phyloP scores from a whole-genome alignment of 2,888 invertebrate genomes.

The Podabrus alpinus region DNA sequence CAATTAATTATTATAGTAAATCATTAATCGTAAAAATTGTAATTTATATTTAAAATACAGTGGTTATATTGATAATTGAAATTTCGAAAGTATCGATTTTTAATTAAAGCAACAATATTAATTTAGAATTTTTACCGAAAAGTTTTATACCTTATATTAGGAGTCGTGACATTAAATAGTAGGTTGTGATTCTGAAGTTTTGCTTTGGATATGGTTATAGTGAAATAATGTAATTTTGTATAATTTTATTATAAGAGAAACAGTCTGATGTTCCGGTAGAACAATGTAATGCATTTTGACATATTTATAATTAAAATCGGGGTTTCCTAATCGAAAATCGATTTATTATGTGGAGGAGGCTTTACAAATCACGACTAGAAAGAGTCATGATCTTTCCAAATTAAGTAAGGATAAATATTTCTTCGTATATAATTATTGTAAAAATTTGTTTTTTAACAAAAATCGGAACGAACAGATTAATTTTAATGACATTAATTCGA shows the following conservation, averaged over 20 bases:
- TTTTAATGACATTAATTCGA: constrained; percentile 30
- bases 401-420: constrained; percentile 3
- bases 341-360: constrained; percentile 8
- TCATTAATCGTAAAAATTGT: not conserved
- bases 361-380: constrained; percentile 7
- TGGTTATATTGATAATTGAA: not conserved
- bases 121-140: not conserved
- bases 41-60: not conserved
- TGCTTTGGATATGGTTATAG: not conserved
- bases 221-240: constrained; percentile 9
- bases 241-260: constrained; percentile 6
- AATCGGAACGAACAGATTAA: constrained; percentile 30
- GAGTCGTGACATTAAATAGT: not conserved
- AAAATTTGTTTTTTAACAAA: not conserved
- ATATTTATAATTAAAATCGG: constrained; percentile 18
- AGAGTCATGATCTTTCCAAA: constrained; percentile 13
- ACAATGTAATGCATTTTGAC: constrained; percentile 18
- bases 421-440: no score
- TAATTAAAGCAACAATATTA: not conserved
- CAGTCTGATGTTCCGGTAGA: constrained; percentile 9
- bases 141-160: not conserved
- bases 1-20: not conserved
- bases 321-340: constrained; percentile 16
- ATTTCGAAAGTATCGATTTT: not conserved
- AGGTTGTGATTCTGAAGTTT: not conserved